Evolutionary conservation across 2,797 vertebrate species (phyloP).

Genomic region (Pangasius mekongensis): DNA sequence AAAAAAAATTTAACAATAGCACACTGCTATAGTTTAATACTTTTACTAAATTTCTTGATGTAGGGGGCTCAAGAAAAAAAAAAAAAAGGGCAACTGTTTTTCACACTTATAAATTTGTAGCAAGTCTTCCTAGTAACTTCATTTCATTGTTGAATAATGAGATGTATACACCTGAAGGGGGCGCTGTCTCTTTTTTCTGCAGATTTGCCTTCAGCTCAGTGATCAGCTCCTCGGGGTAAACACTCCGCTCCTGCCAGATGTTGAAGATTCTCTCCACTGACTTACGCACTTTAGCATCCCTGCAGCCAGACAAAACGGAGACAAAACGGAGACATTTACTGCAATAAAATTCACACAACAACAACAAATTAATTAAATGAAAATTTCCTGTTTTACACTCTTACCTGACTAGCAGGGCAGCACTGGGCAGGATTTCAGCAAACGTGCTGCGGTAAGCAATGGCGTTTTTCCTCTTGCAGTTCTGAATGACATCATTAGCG

Average conservation of each 20-base stretch:
- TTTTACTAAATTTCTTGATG: too few relatives aligned
- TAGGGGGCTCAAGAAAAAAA: background rate
- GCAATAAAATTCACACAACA: background rate
- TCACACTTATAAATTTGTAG: background rate
- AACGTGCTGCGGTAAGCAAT: constrained; percentile 89
- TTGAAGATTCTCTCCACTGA: constrained; percentile 94
- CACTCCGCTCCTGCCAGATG: constrained; percentile 96
- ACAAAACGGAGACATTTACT: background rate
- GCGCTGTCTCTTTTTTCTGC: constrained; percentile 79
- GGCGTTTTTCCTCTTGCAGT: constrained; percentile 96
- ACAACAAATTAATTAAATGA: background rate
- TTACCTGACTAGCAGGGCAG: constrained; percentile 90
- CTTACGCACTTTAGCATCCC: constrained; percentile 91
- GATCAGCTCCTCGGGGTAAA: constrained; percentile 93
- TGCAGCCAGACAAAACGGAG: constrained; percentile 53
- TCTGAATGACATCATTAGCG: constrained; percentile 98
- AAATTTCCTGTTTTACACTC: constrained; percentile 42
- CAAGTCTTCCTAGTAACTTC: background rate
- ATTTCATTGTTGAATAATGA: background rate
- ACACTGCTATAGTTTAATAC: background rate
- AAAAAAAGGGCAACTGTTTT: background rate
- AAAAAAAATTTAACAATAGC: background rate
- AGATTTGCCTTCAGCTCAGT: constrained; percentile 82
- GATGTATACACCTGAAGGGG: constrained; percentile 59
- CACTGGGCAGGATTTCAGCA: constrained; percentile 90